Conservation (phyloP, 2,797 vertebrate species). For the Silurus lanzhouensis region DNA sequence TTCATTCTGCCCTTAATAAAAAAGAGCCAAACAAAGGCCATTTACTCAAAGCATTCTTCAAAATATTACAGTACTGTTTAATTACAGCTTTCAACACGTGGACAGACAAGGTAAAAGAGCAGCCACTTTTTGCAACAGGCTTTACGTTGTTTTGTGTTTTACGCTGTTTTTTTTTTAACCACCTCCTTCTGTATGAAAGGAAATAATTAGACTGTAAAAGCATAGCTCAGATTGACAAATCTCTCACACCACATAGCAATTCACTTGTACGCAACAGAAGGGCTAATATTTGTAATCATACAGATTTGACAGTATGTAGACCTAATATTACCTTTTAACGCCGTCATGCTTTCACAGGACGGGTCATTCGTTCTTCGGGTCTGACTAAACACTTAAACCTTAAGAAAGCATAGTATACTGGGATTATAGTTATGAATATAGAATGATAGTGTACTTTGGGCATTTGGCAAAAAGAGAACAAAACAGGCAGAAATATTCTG, state of each 20-base stretch:
- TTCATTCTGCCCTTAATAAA: conserved; percentile 53
- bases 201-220: conserved; percentile 64
- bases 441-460: background rate
- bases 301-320: background rate
- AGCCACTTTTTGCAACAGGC: conserved; percentile 58
- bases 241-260: conserved; percentile 39
- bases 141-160: conserved; percentile 31
- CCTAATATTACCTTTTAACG: conserved; percentile 8
- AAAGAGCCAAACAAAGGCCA: conserved; percentile 65
- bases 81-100: conserved; percentile 59
- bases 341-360: background rate
- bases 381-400: background rate
- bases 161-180: conserved; percentile 11
- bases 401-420: background rate
- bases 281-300: conserved; percentile 25
- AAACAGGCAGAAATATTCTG: background rate
- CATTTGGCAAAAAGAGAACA: conserved; percentile 5
- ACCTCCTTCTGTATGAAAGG: conserved; percentile 50
- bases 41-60: conserved; percentile 62
- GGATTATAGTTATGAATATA: too few relatives aligned
- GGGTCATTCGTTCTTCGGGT: background rate
- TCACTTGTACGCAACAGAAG: conserved; percentile 28
- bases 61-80: conserved; percentile 64
- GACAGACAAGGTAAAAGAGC: conserved; percentile 57
- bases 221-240: conserved; percentile 50